phyloP scores from a whole-genome alignment of 2,113 vertebrate genomes.

The Limanda limanda region DNA sequence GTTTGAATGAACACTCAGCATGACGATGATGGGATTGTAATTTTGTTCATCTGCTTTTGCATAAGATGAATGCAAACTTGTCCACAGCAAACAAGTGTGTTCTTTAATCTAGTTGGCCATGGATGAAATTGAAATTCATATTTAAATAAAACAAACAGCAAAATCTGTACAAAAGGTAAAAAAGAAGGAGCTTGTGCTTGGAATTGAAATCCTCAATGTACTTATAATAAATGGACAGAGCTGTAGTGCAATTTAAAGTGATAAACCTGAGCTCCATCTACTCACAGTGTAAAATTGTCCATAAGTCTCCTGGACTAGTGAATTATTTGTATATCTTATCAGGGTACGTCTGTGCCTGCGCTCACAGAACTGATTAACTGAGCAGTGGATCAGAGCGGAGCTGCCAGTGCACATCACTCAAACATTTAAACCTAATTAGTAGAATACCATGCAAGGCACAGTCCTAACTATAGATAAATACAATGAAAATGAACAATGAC shows the following conservation, averaged over 20 bases:
- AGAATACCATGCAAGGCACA: conserved; percentile 39
- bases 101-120: neutral
- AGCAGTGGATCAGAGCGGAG: conserved; percentile 41
- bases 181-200: conserved; percentile 1
- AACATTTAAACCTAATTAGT: conserved; percentile 68
- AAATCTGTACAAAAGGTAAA: conserved; percentile 3
- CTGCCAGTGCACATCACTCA: conserved; percentile 62
- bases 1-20: neutral
- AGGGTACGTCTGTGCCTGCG: neutral
- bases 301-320: conserved; percentile 8
- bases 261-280: conserved; percentile 6
- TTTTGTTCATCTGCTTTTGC: neutral
- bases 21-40: neutral
- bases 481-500: conserved; percentile 48
- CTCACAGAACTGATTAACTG: conserved; percentile 47
- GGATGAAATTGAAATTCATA: neutral
- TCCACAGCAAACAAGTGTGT: neutral
- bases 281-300: neutral
- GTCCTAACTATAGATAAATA: conserved; percentile 13
- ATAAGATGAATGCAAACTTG: neutral
- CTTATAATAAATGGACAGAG: conserved; percentile 3
- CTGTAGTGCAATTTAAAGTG: neutral
- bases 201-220: neutral
- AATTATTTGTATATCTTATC: conserved; percentile 39
- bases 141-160: neutral